Base-by-base conservation (phyloP, 2,113 vertebrate species). In the Salvelinus namaycush region DNA sequence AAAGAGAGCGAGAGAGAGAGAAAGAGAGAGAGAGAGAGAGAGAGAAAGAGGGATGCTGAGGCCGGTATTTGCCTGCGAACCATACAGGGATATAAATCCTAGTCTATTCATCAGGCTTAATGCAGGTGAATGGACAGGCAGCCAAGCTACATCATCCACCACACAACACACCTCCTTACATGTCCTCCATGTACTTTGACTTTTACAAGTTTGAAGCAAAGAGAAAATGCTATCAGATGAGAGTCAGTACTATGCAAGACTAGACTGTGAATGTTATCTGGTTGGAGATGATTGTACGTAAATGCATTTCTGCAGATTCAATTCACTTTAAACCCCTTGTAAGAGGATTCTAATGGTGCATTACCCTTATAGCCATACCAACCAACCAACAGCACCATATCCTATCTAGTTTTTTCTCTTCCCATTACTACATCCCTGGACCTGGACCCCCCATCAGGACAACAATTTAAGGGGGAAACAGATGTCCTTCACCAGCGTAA, bases 1-100 rank as follows among this genome's bases (percentile, higher is more conserved):
- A 22, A 31, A 18, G 62, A 77, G 72, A 81, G 59, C 1, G 68
- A 48, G 34, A 20, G 16, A 20, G 18, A 93, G 92, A 93, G 92
- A 92, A 87, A 93, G 34, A 69, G 34, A 70, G 68, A 34, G 9
- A 44, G 39, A 44, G 39, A 27, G 39, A 48, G 9, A 29, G 66
- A 68, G 12, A 16, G 14, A 31, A 29, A 16, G 26, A 68, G 3
- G 66, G 14, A 27, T 13, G 24, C 8, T 26, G 14, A 1, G 8
- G 66, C 54, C 20, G 16, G 54, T 57, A 57, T 57, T 20, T 57
- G 20, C 20, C 54, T 57, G 54, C 7, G 14, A 18, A 44, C 54
- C 54, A 57, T 14, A 57, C 54, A 57, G 16, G 54, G 54, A 57
- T 57, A 20, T 57, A 18, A 57, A 20, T 57, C 13, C 54, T 18